These are phyloP conservation scores for Periophthalmus magnuspinnatus DNA, from an alignment of 2,797 vertebrate species.

Conservation along the genomic window DNA sequence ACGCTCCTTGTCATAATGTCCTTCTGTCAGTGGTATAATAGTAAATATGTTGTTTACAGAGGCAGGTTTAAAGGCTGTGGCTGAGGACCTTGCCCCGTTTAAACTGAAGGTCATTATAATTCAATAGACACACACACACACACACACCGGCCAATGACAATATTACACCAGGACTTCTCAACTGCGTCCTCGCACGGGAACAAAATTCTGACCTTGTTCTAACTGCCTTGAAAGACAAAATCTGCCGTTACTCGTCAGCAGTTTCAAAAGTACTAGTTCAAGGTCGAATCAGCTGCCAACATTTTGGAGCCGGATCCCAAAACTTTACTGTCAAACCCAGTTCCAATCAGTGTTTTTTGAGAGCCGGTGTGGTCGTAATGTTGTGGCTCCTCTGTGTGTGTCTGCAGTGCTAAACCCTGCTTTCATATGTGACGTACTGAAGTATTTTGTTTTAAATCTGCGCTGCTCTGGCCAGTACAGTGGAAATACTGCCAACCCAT, in stretches of 20 bases:
- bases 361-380: background rate
- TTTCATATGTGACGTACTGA: background rate
- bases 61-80: background rate
- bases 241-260: background rate
- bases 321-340: background rate
- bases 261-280: background rate
- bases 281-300: background rate
- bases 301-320: background rate
- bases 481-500: background rate
- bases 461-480: background rate
- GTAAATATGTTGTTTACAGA: background rate
- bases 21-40: background rate
- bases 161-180: background rate
- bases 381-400: background rate
- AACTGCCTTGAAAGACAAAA: background rate
- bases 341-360: background rate
- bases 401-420: background rate
- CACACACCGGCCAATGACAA: constrained; percentile 2
- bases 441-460: background rate
- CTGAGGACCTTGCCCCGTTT: background rate
- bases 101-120: constrained; percentile 5
- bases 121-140: background rate
- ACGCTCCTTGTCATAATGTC: background rate
- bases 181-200: background rate
- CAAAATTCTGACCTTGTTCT: background rate